Base-by-base conservation (phyloP, 2,797 vertebrate species). In the Tinamus major region DNA sequence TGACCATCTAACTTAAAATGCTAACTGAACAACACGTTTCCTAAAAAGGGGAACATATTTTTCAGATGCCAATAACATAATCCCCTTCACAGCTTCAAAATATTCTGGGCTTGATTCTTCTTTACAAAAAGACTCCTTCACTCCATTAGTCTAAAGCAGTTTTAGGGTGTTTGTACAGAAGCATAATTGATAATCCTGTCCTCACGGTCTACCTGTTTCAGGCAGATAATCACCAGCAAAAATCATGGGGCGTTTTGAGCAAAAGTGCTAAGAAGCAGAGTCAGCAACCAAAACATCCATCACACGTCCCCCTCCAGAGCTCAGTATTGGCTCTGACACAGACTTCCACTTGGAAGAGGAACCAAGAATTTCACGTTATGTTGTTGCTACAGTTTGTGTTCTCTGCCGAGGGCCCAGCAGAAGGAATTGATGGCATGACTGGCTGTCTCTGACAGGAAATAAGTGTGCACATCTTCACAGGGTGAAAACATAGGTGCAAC, bases 331-430 rank as follows among this genome's bases (percentile, higher is more conserved):
- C 37, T 81, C 14, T 4, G 5, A 48, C 24, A 18, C 23, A 93
- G 37, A 53, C 31, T 58, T 49, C 0, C 0, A 20, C 31, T 80
- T 86, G 58, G 37, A 71, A 65, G 0, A 58, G 13, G 1, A 0
- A 62, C 31, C 58, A 53, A 4, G 59, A 64, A 61, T 49, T 78
- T 56, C 48, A 31, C 10, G 3, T 41, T 58, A 6, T n/a, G 33
- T 31, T 29, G 35, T 42, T 65, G 9, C 44, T 53, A 31, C 20
- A 5, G 23, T 51, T 67, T 88, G 48, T 21, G 18, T 7, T 42
- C 9, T 11, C 33, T 29, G 69, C 13, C 1, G 70, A 27, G 51
- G 42, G 35, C 6, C 33, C 74, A 62, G 29, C 19, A 42, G 65
- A 77, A 93, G 58, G 62, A 23, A 92, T 6, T 0, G 2, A 56